phyloP scores from a whole-genome alignment of 1,140 invertebrate species.

The Papilio polyxenes region DNA sequence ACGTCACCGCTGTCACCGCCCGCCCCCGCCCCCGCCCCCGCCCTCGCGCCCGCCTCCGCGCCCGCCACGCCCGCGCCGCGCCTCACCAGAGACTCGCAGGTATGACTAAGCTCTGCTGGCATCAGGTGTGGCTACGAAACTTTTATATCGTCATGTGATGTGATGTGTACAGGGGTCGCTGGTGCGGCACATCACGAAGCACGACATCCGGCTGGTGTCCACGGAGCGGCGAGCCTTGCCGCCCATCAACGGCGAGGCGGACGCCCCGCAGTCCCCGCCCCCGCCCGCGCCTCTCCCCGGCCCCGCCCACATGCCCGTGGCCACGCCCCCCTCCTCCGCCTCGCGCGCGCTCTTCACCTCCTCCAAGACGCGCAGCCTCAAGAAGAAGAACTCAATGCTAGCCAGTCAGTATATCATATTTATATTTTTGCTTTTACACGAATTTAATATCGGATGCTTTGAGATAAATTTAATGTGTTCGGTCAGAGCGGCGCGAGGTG shows the following conservation, averaged over 20 bases:
- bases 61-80: conserved; percentile 17
- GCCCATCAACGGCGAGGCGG: conserved; percentile 60
- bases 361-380: conserved; percentile 74
- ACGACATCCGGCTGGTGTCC: conserved; percentile 71
- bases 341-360: conserved; percentile 70
- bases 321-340: conserved; percentile 62
- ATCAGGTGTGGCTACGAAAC: no score
- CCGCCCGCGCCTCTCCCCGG: conserved; percentile 33
- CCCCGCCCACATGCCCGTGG: conserved; percentile 56
- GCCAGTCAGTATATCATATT: conserved; percentile 81
- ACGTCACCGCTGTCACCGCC: conserved; percentile 27
- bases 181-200: conserved; percentile 68
- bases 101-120: neutral
- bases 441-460: no score
- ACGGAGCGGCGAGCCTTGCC: conserved; percentile 60
- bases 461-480: conserved; percentile 32
- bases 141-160: no score
- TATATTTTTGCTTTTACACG: no score
- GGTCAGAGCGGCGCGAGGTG: conserved; percentile 44
- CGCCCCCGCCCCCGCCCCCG: neutral
- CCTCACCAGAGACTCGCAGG: conserved; percentile 19
- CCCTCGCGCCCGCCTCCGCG: no score
- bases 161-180: conserved; percentile 40
- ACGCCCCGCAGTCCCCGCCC: conserved; percentile 6
- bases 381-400: conserved; percentile 87